A percentile compares a stretch with the other conserved stretches of the same genome.
phyloP scores from a whole-genome alignment of 2,888 invertebrate species.

The Mythimna vitellina region DNA sequence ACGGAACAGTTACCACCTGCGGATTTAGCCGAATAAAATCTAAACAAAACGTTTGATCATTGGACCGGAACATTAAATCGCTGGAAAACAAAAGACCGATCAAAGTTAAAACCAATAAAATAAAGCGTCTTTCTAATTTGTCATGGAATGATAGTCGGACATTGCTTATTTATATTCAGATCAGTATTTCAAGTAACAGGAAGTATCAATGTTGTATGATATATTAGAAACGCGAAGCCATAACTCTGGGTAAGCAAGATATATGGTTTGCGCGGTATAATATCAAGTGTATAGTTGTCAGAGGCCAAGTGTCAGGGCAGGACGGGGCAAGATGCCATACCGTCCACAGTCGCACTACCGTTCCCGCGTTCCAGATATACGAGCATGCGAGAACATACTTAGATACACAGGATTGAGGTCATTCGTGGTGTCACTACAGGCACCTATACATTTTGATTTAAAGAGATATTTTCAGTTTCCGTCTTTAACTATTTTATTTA shows the following conservation, averaged over 20 bases:
- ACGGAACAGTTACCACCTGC: conserved; percentile 10
- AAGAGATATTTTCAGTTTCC: conserved; percentile 34
- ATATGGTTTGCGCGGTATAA: conserved; percentile 55
- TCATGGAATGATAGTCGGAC: conserved; percentile 16
- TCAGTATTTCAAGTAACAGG: conserved; percentile 44
- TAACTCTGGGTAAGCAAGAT: conserved; percentile 51
- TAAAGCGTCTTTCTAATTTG: conserved; percentile 32
- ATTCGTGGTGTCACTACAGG: conserved; percentile 61
- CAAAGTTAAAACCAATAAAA: conserved; percentile 30
- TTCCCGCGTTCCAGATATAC: conserved; percentile 88
- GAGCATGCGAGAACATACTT: conserved; percentile 74
- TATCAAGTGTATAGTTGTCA: conserved; percentile 74
- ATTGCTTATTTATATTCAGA: conserved; percentile 47
- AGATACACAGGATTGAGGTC: conserved; percentile 74
- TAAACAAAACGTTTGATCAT: conserved; percentile 12
- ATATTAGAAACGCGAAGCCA: conserved; percentile 49
- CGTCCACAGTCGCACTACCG: conserved; percentile 80
- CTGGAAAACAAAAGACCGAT: conserved; percentile 30
- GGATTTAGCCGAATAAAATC: conserved; percentile 24
- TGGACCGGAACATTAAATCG: conserved; percentile 41
- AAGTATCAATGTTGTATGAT: conserved; percentile 40
- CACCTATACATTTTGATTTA: conserved; percentile 44
- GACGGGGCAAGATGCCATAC: conserved; percentile 78
- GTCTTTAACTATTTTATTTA: conserved; percentile 19
- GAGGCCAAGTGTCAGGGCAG: conserved; percentile 79